Evolutionary conservation across 2,113 vertebrate genomes (phyloP).

Genomic region (Oryzias melastigma): DNA sequence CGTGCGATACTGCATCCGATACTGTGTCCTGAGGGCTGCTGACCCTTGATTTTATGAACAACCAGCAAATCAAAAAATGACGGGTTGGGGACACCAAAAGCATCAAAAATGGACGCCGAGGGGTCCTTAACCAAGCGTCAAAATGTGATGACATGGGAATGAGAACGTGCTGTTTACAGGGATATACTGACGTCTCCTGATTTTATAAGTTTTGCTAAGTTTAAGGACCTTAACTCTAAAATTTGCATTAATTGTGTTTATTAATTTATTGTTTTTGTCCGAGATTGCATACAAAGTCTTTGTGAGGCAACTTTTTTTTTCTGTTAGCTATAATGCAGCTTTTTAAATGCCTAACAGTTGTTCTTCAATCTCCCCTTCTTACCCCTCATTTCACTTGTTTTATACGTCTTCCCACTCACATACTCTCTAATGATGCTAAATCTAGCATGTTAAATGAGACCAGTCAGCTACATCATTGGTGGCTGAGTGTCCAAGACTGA

Average conservation of each 20-base stretch:
- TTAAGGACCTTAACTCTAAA: conserved; percentile 40
- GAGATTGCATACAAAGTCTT: conserved; percentile 50
- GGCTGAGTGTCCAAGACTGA: conserved; percentile 53
- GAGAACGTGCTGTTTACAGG: neutral
- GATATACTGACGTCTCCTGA: conserved; percentile 18
- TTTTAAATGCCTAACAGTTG: conserved; percentile 38
- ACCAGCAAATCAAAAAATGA: no score
- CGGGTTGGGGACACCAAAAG: no score
- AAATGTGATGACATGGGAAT: no score
- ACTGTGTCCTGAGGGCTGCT: no score
- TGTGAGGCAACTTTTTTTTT: conserved; percentile 43
- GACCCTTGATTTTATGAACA: no score
- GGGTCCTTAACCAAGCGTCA: no score
- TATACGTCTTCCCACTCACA: conserved; percentile 69
- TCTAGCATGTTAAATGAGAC: conserved; percentile 82
- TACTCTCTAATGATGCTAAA: conserved; percentile 80
- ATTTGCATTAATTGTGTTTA: conserved; percentile 47
- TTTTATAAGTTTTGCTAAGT: conserved; percentile 10
- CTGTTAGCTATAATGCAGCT: conserved; percentile 36
- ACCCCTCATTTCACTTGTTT: conserved; percentile 73
- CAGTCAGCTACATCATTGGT: conserved; percentile 82
- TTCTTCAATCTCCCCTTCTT: conserved; percentile 48
- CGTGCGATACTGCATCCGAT: no score
- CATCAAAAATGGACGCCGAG: no score
- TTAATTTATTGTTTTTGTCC: conserved; percentile 36